A percentile compares a stretch with the other conserved stretches of the same genome.
These are phyloP conservation scores for Coluber constrictor DNA, from an alignment of 2,797 vertebrate species.

Conservation along the genomic window DNA sequence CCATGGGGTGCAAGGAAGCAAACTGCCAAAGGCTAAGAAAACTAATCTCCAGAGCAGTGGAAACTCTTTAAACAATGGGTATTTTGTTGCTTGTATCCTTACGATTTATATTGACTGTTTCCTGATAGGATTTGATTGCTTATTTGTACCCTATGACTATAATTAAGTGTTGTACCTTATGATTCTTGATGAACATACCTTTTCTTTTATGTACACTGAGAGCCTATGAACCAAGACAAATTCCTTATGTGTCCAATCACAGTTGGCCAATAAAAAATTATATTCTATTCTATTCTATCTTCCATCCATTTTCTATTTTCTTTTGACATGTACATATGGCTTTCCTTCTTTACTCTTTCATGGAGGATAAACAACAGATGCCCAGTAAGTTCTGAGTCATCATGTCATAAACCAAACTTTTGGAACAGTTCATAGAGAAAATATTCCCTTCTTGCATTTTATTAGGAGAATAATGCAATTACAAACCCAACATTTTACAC, in stretches of 20 bases:
- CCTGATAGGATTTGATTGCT: no score
- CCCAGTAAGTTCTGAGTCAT: background rate
- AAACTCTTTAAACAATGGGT: background rate
- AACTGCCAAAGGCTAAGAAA: background rate
- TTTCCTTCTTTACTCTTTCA: background rate
- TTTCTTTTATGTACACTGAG: no score
- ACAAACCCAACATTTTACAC: background rate
- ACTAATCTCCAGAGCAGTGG: background rate
- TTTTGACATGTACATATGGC: background rate
- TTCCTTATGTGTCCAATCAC: no score
- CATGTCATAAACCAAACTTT: background rate
- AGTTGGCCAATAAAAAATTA: no score
- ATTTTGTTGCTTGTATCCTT: no score
- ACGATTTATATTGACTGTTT: no score
- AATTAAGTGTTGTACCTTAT: no score
- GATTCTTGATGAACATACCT: no score
- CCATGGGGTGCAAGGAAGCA: background rate
- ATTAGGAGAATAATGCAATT: background rate
- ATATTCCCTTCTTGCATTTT: background rate
- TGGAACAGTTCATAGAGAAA: background rate
- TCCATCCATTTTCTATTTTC: background rate
- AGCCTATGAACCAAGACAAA: no score
- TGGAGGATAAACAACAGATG: background rate
- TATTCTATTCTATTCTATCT: no score
- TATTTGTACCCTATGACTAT: no score